Evolutionary conservation across 2,888 invertebrate species (phyloP).

Genomic region (Apodemia zela): DNA sequence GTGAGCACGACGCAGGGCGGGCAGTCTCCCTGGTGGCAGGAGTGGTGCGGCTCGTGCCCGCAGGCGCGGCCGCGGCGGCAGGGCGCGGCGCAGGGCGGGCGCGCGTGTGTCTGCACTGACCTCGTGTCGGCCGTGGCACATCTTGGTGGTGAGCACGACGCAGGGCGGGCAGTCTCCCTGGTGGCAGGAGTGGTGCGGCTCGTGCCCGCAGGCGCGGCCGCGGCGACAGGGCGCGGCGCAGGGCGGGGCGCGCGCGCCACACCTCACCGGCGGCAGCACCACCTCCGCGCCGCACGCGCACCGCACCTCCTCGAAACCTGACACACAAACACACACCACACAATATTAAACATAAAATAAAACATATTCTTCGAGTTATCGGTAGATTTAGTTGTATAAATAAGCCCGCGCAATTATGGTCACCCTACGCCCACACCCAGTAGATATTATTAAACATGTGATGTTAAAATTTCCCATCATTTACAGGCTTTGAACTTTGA

Average conservation of each 20-base stretch:
- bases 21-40: conserved; percentile 86
- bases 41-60: conserved; percentile 90
- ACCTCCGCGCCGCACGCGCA: conserved; percentile 95
- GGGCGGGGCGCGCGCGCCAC: conserved; percentile 84
- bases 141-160: conserved; percentile 90
- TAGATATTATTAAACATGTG: too few relatives aligned
- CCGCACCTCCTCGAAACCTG: conserved; percentile 91
- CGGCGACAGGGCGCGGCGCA: conserved; percentile 81
- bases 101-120: conserved; percentile 40
- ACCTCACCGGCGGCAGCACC: conserved; percentile 94
- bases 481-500: too few relatives aligned
- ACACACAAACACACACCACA: neutral
- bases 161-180: conserved; percentile 84
- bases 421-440: too few relatives aligned
- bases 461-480: too few relatives aligned
- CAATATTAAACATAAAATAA: too few relatives aligned
- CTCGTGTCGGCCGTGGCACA: conserved; percentile 91
- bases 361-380: too few relatives aligned
- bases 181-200: conserved; percentile 92
- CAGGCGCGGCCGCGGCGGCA: conserved; percentile 68
- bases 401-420: too few relatives aligned
- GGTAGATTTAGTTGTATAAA: too few relatives aligned
- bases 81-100: conserved; percentile 82
- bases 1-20: conserved; percentile 88
- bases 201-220: conserved; percentile 84